Evolutionary conservation across 2,113 vertebrate genomes (phyloP).

Genomic region (Genyomyrus donnyi): DNA sequence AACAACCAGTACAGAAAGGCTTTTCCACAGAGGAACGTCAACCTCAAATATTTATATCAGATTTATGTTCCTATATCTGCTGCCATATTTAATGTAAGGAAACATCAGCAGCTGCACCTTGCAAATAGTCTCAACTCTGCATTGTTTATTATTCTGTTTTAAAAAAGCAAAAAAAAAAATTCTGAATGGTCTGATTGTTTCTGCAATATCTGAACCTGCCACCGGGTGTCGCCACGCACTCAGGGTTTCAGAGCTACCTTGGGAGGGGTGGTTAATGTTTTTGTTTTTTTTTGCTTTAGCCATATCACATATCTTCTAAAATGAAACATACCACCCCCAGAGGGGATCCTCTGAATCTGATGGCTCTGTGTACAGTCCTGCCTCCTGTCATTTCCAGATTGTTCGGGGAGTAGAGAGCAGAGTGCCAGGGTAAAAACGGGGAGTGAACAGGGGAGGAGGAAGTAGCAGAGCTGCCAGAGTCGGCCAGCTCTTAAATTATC

Average conservation of each 20-base stretch:
- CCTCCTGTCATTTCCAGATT: not conserved
- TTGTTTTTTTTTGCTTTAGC: constrained; percentile 11
- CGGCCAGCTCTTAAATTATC: not conserved
- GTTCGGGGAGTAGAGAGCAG: not conserved
- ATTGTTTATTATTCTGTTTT: not conserved
- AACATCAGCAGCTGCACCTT: not conserved
- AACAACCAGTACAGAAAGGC: not conserved
- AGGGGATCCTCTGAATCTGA: not conserved
- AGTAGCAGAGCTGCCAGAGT: not conserved
- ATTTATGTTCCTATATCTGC: not conserved
- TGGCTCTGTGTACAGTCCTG: too few species aligned
- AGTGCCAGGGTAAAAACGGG: not conserved
- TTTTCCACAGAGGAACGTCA: not conserved
- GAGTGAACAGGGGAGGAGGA: not conserved
- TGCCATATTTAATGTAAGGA: not conserved
- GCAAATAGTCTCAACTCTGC: not conserved
- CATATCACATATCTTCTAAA: not conserved
- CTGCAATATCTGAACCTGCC: not conserved
- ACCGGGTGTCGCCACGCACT: not conserved
- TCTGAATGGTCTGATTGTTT: not conserved
- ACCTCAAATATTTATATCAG: not conserved
- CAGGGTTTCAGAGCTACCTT: constrained; percentile 2
- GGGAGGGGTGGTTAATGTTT: constrained; percentile 11
- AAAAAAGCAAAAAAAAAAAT: not conserved
- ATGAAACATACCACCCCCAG: not conserved